Base-by-base conservation (phyloP, 1,140 invertebrate genomes). In the Idris sp. region DNA sequence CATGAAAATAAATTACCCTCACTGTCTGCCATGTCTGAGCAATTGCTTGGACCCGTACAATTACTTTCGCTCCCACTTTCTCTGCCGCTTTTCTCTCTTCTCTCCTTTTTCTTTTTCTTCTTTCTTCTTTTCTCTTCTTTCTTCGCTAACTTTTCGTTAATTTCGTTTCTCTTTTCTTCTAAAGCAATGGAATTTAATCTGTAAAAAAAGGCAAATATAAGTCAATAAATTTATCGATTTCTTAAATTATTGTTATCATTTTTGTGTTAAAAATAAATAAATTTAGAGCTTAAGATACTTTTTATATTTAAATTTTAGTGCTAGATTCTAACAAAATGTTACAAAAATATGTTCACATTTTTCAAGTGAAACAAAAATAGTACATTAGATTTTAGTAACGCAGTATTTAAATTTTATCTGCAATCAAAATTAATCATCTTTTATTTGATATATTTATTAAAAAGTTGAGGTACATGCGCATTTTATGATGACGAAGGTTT, bases 81-180 rank as follows among this genome's bases (percentile, higher is more conserved):
- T 46, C 71, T 79, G 35, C 59, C 69, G 4, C 54, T 69, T 61
- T 84, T 86, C 3, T 89, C 87, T 48, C 84, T 85, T 65, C 89
- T 86, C 41, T 91, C 87, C 79, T 92, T 92, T 86, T 91, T 91
- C 65, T 92, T 93, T 84, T 93, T 93, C 76, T 93, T 92, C 81
- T 91, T 91, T 83, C 92, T 92, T 11, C 90, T 86, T 72, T 22
- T 22, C 19, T 22, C 19, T 6, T 94, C 91, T 79, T 91, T 91
- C 72, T 91, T 92, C 10, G 91, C 92, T 61, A 93, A 78, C 83
- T 94, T 94, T 75, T 93, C 92, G 78, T 91, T 92, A 40, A 93
- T 86, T 25, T 89, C 89, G 87, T 91, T 92, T 15, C 93, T 88
- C 30, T 91, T 89, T 83, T 92, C 90, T 79, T 93, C 91, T 68